Evolutionary conservation across 2,888 invertebrate genomes (phyloP).

Genomic region (Smittia aterrima): DNA sequence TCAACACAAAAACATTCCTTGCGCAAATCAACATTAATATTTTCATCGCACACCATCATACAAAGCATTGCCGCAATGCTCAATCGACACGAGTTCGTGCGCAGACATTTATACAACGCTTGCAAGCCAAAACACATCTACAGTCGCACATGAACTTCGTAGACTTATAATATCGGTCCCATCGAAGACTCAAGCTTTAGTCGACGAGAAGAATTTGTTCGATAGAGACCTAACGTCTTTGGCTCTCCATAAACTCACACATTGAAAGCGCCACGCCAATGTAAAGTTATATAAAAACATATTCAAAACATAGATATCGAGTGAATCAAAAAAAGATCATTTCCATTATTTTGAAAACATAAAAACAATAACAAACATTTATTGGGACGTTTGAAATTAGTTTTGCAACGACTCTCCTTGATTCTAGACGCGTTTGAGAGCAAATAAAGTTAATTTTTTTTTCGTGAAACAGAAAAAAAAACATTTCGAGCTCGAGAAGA

Average conservation of each 20-base stretch:
- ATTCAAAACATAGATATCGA: not conserved
- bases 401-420: too few species aligned
- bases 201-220: not conserved
- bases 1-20: conserved; percentile 20
- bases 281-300: conserved; percentile 20
- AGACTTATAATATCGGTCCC: not conserved
- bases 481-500: too few species aligned
- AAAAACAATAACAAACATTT: not conserved
- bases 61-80: not conserved
- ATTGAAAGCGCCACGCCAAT: conserved; percentile 9
- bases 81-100: not conserved
- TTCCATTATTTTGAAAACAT: not conserved
- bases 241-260: not conserved
- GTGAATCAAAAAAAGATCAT: not conserved
- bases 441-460: too few species aligned
- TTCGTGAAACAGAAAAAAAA: too few species aligned
- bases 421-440: too few species aligned
- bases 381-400: not conserved
- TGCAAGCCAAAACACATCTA: not conserved
- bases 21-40: conserved; percentile 6
- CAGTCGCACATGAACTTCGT: not conserved
- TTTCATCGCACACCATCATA: not conserved
- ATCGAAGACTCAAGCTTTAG: conserved; percentile 2
- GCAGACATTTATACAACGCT: not conserved
- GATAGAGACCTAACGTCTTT: not conserved